Base-by-base conservation (phyloP, 2,113 vertebrate genomes). In the Bos indicus region DNA sequence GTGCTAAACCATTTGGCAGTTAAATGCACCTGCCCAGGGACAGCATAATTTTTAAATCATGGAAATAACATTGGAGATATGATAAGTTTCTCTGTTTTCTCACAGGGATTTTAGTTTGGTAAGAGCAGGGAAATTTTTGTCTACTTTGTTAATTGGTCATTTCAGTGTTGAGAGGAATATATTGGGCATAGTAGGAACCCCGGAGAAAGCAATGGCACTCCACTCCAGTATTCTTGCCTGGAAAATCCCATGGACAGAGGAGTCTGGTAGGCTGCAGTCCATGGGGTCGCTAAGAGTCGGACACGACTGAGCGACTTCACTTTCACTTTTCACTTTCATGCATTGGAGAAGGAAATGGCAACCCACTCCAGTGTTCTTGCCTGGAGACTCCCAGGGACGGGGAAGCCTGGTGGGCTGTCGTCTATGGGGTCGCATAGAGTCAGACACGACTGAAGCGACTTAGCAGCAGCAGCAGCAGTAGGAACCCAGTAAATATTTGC, bases 401-500 rank as follows among this genome's bases (percentile, higher is more conserved):
- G 30, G 60, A 13, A 7, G 13, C 13, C 60, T 62, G 6, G 28
- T 30, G 13, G 28, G 28, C 28, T 62, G 13, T 13, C 13, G 0
- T 62, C 60, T 62, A 15, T 62, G 60, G 28, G 60, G 28, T 62
- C 26, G 1, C 13, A 30, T 2, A 30, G 60, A 30, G 6, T 33
- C 6, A 3, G 60, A 62, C 60, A 15, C 2, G 1, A 62, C 28
- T 15, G 28, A 62, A 62, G 60, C 2, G 14, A 15, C 28, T 62
- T 62, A 59, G 3, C 25, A 59, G 5, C 60, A 62, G 60, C 60
- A 30, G 13, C 28, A 62, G 28, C 60, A 46, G 30, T 43, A 86
- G 33, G 46, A 94, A 52, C 33, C 84, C 82, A 87, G 4, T 78
- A 81, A 54, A 46, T 80, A 84, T 78, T 93, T 80, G 23, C 54